Evolutionary conservation across 2,113 vertebrate genomes (phyloP).

Genomic region (Saccopteryx bilineata): DNA sequence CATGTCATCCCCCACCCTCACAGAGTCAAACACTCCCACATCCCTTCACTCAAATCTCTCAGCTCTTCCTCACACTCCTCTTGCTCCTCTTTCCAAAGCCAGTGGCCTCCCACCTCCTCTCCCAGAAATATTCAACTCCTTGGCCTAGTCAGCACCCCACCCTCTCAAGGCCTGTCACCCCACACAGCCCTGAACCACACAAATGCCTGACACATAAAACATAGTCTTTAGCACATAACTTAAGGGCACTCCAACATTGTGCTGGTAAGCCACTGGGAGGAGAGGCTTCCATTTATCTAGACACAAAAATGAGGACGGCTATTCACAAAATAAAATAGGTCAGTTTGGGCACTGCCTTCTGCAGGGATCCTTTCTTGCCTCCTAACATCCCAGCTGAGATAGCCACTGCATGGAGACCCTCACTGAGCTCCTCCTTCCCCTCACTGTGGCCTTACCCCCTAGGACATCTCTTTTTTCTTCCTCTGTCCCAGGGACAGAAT

Average conservation of each 20-base stretch:
- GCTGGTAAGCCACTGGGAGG: conserved; percentile 2
- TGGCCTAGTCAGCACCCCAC: background rate
- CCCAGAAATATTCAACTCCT: background rate
- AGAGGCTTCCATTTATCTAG: background rate
- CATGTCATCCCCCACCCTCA: background rate
- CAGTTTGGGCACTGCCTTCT: background rate
- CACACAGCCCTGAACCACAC: background rate
- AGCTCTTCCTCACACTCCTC: background rate
- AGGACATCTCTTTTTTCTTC: background rate
- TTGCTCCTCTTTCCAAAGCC: background rate
- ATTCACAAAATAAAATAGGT: conserved; percentile 35
- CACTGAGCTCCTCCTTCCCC: background rate
- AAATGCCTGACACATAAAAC: conserved; percentile 27
- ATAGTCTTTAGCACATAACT: background rate
- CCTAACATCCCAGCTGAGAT: background rate
- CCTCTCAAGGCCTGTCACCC: background rate
- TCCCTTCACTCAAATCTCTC: background rate
- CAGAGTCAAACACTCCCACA: background rate
- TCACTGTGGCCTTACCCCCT: background rate
- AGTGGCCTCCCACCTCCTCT: background rate
- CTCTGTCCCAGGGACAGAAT: background rate
- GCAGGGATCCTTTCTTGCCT: background rate
- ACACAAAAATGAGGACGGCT: background rate
- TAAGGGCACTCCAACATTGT: background rate
- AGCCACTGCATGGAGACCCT: background rate